These are phyloP conservation scores for Aphelenchoides fujianensis DNA, from an alignment of 1,140 invertebrate genomes.

Conservation along the genomic window DNA sequence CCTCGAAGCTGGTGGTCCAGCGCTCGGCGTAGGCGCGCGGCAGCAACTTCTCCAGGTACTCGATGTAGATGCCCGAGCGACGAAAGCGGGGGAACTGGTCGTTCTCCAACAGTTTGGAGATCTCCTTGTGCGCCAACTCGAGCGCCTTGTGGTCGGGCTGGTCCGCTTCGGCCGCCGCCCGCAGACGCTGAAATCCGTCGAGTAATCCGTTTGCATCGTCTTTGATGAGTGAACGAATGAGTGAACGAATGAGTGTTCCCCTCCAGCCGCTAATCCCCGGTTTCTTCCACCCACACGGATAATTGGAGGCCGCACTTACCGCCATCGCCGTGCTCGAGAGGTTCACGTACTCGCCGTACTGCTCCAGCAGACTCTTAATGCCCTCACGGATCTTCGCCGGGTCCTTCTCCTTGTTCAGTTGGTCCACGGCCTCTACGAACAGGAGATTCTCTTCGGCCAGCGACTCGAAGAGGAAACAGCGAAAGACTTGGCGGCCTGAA, in stretches of 20 bases:
- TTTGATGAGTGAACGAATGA: no score
- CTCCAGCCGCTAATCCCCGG: no score
- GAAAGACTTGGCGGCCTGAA: slow-evolving; percentile 52
- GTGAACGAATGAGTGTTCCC: no score
- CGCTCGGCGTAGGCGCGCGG: slow-evolving; percentile 57
- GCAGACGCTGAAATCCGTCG: slow-evolving; percentile 42
- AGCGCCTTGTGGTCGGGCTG: slow-evolving; percentile 44
- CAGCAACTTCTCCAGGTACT: slow-evolving; percentile 49
- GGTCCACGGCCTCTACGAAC: slow-evolving; percentile 57
- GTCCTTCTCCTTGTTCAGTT: slow-evolving; percentile 57
- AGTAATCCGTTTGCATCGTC: slow-evolving; percentile 1
- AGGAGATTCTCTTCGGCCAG: slow-evolving; percentile 59
- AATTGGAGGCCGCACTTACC: slow-evolving; percentile 34
- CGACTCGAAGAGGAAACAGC: slow-evolving; percentile 56
- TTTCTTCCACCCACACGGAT: no score
- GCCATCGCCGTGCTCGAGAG: slow-evolving; percentile 52
- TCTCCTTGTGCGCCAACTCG: slow-evolving; percentile 57
- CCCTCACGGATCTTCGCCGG: slow-evolving; percentile 40
- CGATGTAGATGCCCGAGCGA: slow-evolving; percentile 54
- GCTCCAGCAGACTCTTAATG: slow-evolving; percentile 50
- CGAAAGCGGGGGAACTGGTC: slow-evolving; percentile 58
- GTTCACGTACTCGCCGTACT: slow-evolving; percentile 51
- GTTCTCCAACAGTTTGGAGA: slow-evolving; percentile 54
- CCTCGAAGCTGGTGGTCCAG: slow-evolving; percentile 56
- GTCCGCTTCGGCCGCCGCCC: slow-evolving; percentile 34